Percentiles rank a stretch among this genome's conserved stretches.
Evolutionary conservation across 1,140 invertebrate species (phyloP).

Genomic region (Heliothis subflexa): DNA sequence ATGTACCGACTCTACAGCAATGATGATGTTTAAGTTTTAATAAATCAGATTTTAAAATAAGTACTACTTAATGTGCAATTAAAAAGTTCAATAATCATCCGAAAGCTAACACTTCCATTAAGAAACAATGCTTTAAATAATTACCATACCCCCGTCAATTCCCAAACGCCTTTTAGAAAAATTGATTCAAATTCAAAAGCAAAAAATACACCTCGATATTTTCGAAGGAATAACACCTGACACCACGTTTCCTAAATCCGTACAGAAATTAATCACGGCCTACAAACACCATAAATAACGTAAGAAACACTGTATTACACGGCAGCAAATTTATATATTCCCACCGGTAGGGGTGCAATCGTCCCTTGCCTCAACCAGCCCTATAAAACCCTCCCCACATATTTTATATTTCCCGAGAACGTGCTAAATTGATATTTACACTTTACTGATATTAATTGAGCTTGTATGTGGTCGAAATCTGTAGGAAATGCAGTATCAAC

Average conservation of each 20-base stretch:
- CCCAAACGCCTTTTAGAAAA: not conserved
- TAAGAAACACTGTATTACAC: slow-evolving; percentile 43
- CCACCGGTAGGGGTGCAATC: slow-evolving; percentile 26
- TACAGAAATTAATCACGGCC: slow-evolving; percentile 39
- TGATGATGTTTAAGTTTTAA: too few relatives aligned
- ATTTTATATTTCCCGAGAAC: slow-evolving; percentile 42
- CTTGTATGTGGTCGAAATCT: slow-evolving; percentile 23
- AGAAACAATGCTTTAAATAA: too few relatives aligned
- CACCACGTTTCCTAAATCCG: slow-evolving; percentile 34
- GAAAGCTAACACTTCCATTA: not conserved
- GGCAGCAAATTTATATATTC: slow-evolving; percentile 39
- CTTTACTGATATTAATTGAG: slow-evolving; percentile 30
- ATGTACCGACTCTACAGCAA: not conserved
- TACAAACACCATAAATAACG: slow-evolving; percentile 43
- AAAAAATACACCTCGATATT: slow-evolving; percentile 1
- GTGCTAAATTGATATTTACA: slow-evolving; percentile 59
- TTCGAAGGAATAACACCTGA: slow-evolving; percentile 28
- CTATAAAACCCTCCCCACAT: slow-evolving; percentile 37
- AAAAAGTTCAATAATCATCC: too few relatives aligned
- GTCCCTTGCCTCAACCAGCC: slow-evolving; percentile 11
- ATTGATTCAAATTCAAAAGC: not conserved
- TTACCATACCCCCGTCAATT: too few relatives aligned
- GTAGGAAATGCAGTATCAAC: too few relatives aligned
- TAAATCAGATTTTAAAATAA: too few relatives aligned
- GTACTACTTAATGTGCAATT: too few relatives aligned